These are phyloP conservation scores for Cheilosia variabilis DNA, from an alignment of 2,888 invertebrate species.

Conservation along the genomic window DNA sequence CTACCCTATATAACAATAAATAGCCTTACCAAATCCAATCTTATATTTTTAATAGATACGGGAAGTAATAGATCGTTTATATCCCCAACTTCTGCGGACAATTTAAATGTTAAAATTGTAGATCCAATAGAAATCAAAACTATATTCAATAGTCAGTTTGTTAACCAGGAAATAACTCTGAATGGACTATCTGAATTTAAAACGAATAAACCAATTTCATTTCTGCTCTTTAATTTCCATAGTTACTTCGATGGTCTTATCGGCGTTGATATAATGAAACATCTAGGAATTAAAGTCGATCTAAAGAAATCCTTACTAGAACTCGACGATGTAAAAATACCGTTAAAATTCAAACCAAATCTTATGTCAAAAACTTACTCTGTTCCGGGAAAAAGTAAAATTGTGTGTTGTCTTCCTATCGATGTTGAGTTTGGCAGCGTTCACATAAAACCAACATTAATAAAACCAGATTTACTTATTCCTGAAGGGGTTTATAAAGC, in stretches of 20 bases:
- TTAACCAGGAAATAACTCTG: neutral
- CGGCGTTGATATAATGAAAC: neutral
- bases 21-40: constrained; percentile 10
- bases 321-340: neutral
- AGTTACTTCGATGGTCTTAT: constrained; percentile 22
- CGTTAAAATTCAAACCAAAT: no score
- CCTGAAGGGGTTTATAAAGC: constrained; percentile 12
- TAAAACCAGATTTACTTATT: no score
- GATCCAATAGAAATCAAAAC: constrained; percentile 35
- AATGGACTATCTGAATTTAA: neutral
- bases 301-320: neutral
- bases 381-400: no score
- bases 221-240: constrained; percentile 10
- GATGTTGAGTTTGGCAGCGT: no score
- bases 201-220: neutral
- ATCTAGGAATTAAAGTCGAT: neutral
- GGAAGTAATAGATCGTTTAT: constrained; percentile 57
- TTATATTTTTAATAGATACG: constrained; percentile 54
- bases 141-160: constrained; percentile 16
- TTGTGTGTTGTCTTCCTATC: no score
- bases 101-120: neutral
- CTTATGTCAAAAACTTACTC: no score
- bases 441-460: no score
- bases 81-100: constrained; percentile 34
- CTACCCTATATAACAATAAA: constrained; percentile 45